Evolutionary conservation across 2,113 vertebrate species (phyloP).

Genomic region (Python bivittatus): DNA sequence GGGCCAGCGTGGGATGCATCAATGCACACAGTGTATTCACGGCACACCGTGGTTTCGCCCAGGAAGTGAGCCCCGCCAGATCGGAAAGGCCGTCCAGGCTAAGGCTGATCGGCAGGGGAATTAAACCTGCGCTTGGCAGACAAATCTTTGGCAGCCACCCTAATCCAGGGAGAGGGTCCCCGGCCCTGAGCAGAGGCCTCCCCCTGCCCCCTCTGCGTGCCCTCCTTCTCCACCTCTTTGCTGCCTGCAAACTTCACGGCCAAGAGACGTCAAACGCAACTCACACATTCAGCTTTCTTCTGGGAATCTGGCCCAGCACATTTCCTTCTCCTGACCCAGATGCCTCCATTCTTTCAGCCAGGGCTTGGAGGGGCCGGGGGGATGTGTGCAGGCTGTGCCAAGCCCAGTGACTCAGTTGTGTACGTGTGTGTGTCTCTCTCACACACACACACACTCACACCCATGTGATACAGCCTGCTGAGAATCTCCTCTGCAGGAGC

Average conservation of each 20-base stretch:
- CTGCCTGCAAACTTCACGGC: neutral
- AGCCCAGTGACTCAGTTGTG: neutral
- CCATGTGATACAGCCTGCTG: neutral
- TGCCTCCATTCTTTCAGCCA: neutral
- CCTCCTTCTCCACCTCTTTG: no score
- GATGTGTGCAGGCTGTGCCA: neutral
- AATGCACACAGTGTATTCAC: neutral
- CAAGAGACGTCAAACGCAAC: neutral
- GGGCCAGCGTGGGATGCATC: neutral
- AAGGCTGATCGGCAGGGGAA: neutral
- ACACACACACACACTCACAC: neutral
- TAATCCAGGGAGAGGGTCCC: neutral
- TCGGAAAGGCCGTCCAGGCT: neutral
- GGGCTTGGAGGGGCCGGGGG: neutral
- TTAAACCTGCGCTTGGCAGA: neutral
- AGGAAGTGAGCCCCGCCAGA: no score
- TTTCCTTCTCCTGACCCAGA: neutral
- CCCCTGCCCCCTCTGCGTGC: accelerated
- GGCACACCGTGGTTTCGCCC: neutral
- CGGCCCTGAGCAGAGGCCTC: neutral
- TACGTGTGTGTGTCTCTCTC: neutral
- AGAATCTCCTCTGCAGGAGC: neutral
- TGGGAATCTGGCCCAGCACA: neutral
- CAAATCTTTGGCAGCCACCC: neutral
- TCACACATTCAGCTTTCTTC: neutral